These are phyloP conservation scores for Burhinus bistriatus DNA, from an alignment of 2,113 vertebrate species.

Conservation along the genomic window DNA sequence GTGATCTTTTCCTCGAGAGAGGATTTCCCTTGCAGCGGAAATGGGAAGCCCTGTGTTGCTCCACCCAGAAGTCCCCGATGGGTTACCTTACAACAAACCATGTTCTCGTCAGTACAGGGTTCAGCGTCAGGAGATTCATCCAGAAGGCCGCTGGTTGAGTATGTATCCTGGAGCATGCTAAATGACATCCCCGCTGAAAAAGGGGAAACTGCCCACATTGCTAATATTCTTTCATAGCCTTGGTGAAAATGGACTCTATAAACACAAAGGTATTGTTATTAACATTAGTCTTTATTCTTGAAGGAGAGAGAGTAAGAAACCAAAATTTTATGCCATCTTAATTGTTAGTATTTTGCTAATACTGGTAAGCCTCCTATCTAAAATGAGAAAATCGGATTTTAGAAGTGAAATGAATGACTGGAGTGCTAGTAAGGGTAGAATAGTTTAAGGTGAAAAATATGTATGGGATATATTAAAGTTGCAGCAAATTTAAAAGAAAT, in stretches of 20 bases:
- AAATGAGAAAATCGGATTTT: neutral
- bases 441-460: slow-evolving; percentile 36
- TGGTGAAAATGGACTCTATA: neutral
- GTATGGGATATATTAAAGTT: slow-evolving; percentile 25
- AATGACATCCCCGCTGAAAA: neutral
- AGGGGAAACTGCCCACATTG: neutral
- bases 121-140: neutral
- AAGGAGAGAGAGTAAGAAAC: neutral
- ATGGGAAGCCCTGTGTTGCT: neutral
- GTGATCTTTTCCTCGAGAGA: neutral
- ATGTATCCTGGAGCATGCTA: neutral
- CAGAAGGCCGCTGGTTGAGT: neutral
- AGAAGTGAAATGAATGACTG: neutral
- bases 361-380: neutral
- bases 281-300: neutral
- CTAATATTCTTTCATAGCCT: neutral
- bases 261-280: neutral
- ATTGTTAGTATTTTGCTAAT: neutral
- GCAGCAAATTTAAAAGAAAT: slow-evolving; percentile 41
- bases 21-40: neutral
- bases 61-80: neutral
- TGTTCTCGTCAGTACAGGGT: accelerated
- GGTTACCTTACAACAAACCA: neutral
- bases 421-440: neutral
- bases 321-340: neutral